Base-by-base conservation (phyloP, 2,113 vertebrate genomes). In the Pardalotus punctatus region DNA sequence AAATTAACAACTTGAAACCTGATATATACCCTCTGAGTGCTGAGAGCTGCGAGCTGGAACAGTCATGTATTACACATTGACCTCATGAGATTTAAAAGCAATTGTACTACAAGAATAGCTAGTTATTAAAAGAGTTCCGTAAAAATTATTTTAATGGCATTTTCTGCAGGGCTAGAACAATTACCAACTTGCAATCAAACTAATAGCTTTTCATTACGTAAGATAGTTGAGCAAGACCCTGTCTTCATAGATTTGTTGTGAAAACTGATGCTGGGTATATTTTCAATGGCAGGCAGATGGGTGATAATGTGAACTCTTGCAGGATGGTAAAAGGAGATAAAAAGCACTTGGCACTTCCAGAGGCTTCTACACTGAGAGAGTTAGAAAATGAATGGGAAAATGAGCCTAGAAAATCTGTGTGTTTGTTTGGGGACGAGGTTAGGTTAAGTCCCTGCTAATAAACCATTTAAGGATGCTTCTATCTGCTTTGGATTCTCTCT, bases 201-300 rank as follows among this genome's bases (percentile, higher is more conserved):
- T 96, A 92, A 94, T 86, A 86, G 90, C 51, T 94, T 95, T 94
- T 86, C 74, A 96, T 97, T 96, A 92, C 77, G 95, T 94, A 94
- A 91, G 74, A 70, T 45, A 87, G 70, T 79, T 90, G 64, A 95
- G 65, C 53, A 79, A 93, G 87, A 95, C 28, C 43, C 33, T 65
- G 24, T 56, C 89, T 71, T 76, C 23, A 58, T 29, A 29, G 33
- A 83, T 92, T 36, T 62, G 22, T 74, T 73, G 62, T 60, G 80
- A 81, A 65, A 90, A 90, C 74, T 42, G 51, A 28, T 36, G 21
- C 35, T 66, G 56, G 23, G 35, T 78, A 13, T 78, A 40, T 86
- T 92, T 73, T 62, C 64, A 54, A 10, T 31, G 29, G 31, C 71
- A 62, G 45, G 28, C 47, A 58, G 54, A 40, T 36, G 51, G 24